Base-by-base conservation (phyloP, 2,888 invertebrate genomes). In the Mechanitis mazaeus region DNA sequence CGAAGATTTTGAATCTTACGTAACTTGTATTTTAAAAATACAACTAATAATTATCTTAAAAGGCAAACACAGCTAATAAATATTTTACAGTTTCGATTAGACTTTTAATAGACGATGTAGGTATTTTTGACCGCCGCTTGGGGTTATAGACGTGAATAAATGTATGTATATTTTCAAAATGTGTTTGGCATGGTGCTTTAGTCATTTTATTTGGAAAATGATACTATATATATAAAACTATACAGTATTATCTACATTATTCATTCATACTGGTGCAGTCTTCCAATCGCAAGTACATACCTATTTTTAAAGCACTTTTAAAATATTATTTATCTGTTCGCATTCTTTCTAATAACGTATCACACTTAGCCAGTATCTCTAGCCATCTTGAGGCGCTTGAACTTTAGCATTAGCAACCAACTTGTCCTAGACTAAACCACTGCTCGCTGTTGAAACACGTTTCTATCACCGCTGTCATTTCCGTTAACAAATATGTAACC, bases 1-100 rank as follows among this genome's bases (percentile, higher is more conserved):
- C 74, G 85, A 82, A 83, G 88, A 84, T 89, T 88, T 77, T 82
- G 84, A 89, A 88, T 89, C 89, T 87, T 85, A 84, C 78, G 75
- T 78, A 76, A 74, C 75, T 81, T 77, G 88, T 88, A 87, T 89
- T 87, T 88, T 77, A 78, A 84, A 88, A 89, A 88, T 88, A 87
- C 87, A 82, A 73, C 56, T 56, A 54, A 55, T 63, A 64, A 55
- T 62, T 64, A 63, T 61, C 66, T 60, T 63, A 65, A 69, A 58
- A 38, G 62, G 62, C 58, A 58, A 56, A 55, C 62, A 58, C 66
- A 60, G 58, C 64, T 64, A 64, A 64, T 66, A 66, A 64, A 64
- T 66, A 66, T 64, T 64, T 64, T 66, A 64, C 62, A 60, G 50
- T 64, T 64, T 66, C 64, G 64, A 60, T 66, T 62, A 64, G 66